Base-by-base conservation (phyloP, 2,113 vertebrate genomes). In the Eurystomus gularis region DNA sequence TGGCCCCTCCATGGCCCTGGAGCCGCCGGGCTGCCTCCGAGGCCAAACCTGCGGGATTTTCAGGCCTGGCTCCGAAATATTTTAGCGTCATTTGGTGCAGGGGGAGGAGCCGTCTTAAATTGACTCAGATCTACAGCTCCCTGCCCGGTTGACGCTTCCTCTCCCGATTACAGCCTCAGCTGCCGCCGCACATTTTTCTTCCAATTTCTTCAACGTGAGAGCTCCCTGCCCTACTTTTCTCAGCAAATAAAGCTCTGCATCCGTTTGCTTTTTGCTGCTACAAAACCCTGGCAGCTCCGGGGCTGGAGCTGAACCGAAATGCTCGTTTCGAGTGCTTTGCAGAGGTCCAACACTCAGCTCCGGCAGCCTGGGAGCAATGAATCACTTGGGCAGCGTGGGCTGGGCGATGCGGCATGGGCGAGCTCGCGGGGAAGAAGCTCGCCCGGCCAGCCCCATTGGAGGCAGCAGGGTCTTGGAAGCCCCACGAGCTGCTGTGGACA, bases 31-130 rank as follows among this genome's bases (percentile, higher is more conserved):
- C 87, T 33, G 40, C 65, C 44, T 16, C 2, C 5, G 21, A 2
- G 33, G 62, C 80, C 90, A 88, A 72, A 90, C 39, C 72, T 39
- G 64, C 76, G 33, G 40, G 55, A 10, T 75, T 93, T 58, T 35
- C 37, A n/a, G 84, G 66, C 84, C 87, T 24, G 79, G 21, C 37
- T 88, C 42, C 15, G 88, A 81, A 90, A 79, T 48, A 46, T 44
- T 46, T 51, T 25, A 75, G 83, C 61, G 70, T 90, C 94, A 86
- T 86, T 95, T 93, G 86, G 80, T 92, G 94, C 86, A 96, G 69
- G 92, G 91, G 95, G 88, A 91, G 93, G 96, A 97, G 96, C 88
- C 0, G 17, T 29, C 68, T 78, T n/a, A 15, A 39, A 51, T 1
- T 79, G 92, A 48, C 60, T 93, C 85, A 51, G 21, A 69, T 35